phyloP scores from a whole-genome alignment of 1,140 invertebrate species.

The Spodoptera litura region DNA sequence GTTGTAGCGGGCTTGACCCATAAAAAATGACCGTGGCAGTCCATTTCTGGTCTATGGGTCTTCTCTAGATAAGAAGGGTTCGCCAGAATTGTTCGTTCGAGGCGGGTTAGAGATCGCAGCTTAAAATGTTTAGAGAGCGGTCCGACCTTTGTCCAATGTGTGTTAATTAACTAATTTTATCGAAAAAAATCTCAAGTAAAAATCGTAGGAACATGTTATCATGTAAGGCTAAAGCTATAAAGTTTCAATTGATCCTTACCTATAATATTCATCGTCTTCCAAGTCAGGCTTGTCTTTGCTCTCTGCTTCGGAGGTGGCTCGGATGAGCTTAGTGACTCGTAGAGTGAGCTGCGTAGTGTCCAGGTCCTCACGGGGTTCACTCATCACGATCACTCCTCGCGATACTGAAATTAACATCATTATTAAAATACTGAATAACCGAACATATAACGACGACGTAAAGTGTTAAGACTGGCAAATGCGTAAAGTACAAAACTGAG shows the following conservation, averaged over 20 bases:
- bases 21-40: neutral
- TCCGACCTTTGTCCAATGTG: no score
- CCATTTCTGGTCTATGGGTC: neutral
- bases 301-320: conserved; percentile 83
- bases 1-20: no score
- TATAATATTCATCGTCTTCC: conserved; percentile 69
- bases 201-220: no score
- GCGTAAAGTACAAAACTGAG: no score
- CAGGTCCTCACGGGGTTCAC: conserved; percentile 88
- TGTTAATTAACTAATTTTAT: no score
- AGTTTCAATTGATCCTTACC: conserved; percentile 51
- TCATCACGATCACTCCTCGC: conserved; percentile 89
- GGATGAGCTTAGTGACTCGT: conserved; percentile 89
- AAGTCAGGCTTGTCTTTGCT: conserved; percentile 66
- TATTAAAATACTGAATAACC: neutral
- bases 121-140: no score
- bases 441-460: no score
- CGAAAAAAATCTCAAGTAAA: no score
- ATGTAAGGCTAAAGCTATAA: no score
- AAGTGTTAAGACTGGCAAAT: neutral
- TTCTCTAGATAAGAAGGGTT: no score
- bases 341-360: conserved; percentile 89
- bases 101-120: no score
- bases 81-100: no score
- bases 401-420: conserved; percentile 86